Conservation (phyloP, 2,113 vertebrate genomes). For the Willisornis vidua region DNA sequence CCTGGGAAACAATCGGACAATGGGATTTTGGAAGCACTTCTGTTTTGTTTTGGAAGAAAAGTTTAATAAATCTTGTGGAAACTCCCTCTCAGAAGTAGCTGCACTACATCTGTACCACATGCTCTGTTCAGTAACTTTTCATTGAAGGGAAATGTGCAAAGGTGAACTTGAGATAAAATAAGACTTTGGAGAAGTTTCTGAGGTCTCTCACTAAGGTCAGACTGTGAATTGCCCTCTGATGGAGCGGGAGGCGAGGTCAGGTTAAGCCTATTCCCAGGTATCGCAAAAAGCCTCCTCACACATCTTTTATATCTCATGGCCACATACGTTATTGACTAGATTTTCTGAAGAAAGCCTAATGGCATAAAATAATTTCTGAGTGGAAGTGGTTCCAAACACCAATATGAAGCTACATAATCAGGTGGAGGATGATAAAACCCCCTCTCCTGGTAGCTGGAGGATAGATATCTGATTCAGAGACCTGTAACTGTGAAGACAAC, state of each 20-base stretch:
- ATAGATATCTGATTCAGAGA: background rate
- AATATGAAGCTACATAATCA: background rate
- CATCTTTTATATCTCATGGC: background rate
- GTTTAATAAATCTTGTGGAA: background rate
- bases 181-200: background rate
- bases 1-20: rapidly evolving
- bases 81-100: background rate
- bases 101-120: too few relatives aligned
- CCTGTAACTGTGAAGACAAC: background rate
- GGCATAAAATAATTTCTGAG: background rate
- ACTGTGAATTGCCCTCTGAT: background rate
- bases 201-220: background rate
- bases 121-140: background rate
- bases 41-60: background rate
- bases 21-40: background rate
- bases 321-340: background rate
- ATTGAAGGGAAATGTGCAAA: background rate
- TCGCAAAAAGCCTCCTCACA: background rate
- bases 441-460: background rate
- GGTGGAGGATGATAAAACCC: background rate
- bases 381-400: background rate
- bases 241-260: background rate
- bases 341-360: background rate
- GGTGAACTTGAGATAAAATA: background rate
- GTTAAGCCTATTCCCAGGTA: background rate